These are phyloP conservation scores for Dicycla oo DNA, from an alignment of 2,888 invertebrate genomes.

Conservation along the genomic window DNA sequence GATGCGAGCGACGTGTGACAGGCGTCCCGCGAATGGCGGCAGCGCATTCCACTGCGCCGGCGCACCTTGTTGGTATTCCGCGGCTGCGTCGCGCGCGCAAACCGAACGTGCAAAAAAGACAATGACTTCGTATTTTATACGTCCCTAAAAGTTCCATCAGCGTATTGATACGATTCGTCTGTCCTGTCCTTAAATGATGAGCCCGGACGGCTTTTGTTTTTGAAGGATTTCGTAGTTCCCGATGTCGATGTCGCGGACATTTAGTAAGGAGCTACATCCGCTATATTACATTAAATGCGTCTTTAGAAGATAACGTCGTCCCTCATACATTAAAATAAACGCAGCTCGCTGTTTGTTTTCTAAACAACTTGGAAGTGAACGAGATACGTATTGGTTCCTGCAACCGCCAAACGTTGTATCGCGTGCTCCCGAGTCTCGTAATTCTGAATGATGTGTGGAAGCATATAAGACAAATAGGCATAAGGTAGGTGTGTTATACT, in stretches of 20 bases:
- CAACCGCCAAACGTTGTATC: conserved; percentile 8
- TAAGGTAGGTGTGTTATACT: conserved; percentile 25
- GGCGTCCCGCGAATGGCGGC: conserved; percentile 63
- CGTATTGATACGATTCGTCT: conserved; percentile 81
- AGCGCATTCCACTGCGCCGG: conserved; percentile 72
- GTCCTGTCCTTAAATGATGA: conserved; percentile 78
- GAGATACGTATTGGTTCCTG: conserved; percentile 34
- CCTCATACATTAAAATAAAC: conserved; percentile 50
- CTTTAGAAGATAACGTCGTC: conserved; percentile 58
- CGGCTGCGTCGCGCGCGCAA: conserved; percentile 79
- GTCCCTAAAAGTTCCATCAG: conserved; percentile 87
- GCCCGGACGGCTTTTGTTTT: conserved; percentile 72
- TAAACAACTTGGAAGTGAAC: conserved; percentile 27
- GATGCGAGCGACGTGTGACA: conserved; percentile 66
- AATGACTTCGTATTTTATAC: conserved; percentile 87
- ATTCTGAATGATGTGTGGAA: conserved; percentile 14
- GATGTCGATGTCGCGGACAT: conserved; percentile 68
- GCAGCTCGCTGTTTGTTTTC: conserved; percentile 17
- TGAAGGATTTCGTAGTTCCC: conserved; percentile 74
- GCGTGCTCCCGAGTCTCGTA: background rate
- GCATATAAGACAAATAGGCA: conserved; percentile 23
- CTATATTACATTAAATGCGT: conserved; percentile 61
- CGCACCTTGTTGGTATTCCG: conserved; percentile 86
- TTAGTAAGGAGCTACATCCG: conserved; percentile 66
- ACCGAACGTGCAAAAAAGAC: conserved; percentile 86